Percentiles rank a stretch among this genome's conserved stretches.
phyloP scores from a whole-genome alignment of 2,113 vertebrate genomes.

The Odontesthes bonariensis region DNA sequence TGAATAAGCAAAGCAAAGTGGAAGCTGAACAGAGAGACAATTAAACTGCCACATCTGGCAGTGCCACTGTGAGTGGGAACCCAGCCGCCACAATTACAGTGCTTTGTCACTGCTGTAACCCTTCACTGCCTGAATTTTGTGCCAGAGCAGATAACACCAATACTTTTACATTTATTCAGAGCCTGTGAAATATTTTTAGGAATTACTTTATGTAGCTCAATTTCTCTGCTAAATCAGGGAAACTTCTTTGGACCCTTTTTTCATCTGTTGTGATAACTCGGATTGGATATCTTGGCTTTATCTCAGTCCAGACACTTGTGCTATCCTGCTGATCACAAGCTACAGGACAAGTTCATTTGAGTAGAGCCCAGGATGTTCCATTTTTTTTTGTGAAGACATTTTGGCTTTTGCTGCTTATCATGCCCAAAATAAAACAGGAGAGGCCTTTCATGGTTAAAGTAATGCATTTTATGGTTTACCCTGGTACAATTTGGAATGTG shows the following conservation, averaged over 20 bases:
- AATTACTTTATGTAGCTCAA: no score
- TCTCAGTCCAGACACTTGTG: no score
- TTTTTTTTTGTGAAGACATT: conserved; percentile 28
- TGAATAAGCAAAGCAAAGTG: conserved; percentile 60
- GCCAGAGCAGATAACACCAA: neutral
- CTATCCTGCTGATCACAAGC: no score
- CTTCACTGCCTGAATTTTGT: conserved; percentile 24
- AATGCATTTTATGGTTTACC: neutral
- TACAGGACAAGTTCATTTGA: conserved; percentile 9
- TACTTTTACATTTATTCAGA: neutral
- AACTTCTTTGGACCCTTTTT: no score
- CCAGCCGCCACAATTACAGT: conserved; percentile 36
- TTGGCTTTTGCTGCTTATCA: conserved; percentile 2
- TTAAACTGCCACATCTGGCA: conserved; percentile 66
- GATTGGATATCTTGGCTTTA: no score
- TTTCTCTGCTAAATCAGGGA: no score
- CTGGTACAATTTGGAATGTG: neutral
- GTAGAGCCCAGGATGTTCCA: conserved; percentile 16
- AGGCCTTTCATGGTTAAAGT: neutral
- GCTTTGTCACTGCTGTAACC: conserved; percentile 39
- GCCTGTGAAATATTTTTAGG: conserved; percentile 16
- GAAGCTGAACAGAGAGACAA: conserved; percentile 60
- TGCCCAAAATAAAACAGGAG: neutral
- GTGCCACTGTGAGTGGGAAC: conserved; percentile 8
- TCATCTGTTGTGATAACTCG: no score